Conservation (phyloP, 2,888 invertebrate genomes). For the Spilarctia lutea region DNA sequence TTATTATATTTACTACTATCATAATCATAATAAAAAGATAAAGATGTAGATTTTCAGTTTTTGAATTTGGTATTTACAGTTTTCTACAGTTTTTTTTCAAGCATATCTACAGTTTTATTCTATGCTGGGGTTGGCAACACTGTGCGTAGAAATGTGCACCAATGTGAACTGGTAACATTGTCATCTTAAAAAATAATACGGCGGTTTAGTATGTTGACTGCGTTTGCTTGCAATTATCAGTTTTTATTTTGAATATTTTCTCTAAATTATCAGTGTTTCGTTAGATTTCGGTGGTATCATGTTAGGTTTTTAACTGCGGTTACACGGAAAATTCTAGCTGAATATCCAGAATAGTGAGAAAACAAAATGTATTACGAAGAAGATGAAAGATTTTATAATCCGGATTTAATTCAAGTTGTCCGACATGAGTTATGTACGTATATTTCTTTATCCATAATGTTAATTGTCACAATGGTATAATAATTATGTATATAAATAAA, state of each 20-base stretch:
- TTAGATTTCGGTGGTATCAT: constrained; percentile 58
- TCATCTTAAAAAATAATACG: constrained; percentile 61
- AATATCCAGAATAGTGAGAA: constrained; percentile 44
- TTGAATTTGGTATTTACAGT: too few species aligned
- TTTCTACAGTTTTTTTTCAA: too few species aligned
- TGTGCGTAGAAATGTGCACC: too few species aligned
- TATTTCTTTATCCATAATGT: constrained; percentile 13
- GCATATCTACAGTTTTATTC: too few species aligned
- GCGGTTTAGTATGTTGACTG: constrained; percentile 78
- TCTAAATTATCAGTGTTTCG: constrained; percentile 72
- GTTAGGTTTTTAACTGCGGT: constrained; percentile 55
- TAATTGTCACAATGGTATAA: background rate
- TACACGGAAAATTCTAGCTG: constrained; percentile 45
- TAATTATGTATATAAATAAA: background rate
- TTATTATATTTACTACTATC: too few species aligned
- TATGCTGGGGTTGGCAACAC: too few species aligned
- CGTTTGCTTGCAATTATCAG: constrained; percentile 70
- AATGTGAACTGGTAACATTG: constrained; percentile 33
- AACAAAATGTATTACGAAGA: constrained; percentile 77
- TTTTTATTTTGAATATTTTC: constrained; percentile 74
- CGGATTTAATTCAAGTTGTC: constrained; percentile 72
- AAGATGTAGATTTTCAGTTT: too few species aligned
- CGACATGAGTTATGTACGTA: constrained; percentile 73
- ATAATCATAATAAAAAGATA: too few species aligned
- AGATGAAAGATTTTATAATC: constrained; percentile 69